phyloP scores from a whole-genome alignment of 2,113 vertebrate species.

The Bubo blakistoni region DNA sequence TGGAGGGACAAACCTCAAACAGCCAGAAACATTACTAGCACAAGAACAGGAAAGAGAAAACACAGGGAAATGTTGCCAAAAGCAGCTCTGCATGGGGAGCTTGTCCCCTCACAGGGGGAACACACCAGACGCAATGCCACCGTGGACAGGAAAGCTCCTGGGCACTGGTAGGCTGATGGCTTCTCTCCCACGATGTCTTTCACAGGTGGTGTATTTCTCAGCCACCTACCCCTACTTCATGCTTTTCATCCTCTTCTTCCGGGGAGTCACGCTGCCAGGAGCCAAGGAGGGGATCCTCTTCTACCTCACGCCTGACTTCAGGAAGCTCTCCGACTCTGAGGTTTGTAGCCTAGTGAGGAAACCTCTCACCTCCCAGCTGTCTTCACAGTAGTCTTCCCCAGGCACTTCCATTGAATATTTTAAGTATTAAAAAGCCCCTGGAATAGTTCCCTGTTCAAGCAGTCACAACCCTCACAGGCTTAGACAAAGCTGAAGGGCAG shows the following conservation, averaged over 20 bases:
- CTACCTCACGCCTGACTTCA: conserved; percentile 89
- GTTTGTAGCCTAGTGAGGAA: conserved; percentile 53
- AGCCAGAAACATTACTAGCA: background rate
- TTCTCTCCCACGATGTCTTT: background rate
- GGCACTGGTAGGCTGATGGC: background rate
- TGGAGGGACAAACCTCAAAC: background rate
- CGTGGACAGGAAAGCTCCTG: background rate
- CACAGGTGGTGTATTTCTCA: conserved; percentile 90
- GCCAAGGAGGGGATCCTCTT: conserved; percentile 87
- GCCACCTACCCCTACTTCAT: conserved; percentile 92
- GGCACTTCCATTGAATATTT: background rate
- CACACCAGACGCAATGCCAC: fast-evolving
- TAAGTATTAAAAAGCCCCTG: background rate
- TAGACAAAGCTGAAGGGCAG: background rate
- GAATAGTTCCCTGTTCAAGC: background rate
- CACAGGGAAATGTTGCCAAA: background rate
- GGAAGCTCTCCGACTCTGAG: conserved; percentile 82
- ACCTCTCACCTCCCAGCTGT: background rate
- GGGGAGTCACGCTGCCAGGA: conserved; percentile 86
- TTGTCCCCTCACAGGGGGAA: fast-evolving
- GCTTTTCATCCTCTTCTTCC: conserved; percentile 89
- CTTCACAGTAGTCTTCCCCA: background rate
- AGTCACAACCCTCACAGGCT: background rate
- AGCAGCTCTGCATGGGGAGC: background rate
- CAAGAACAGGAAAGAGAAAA: background rate